Evolutionary conservation across 2,888 invertebrate species (phyloP).

Genomic region (Reticulitermes lucifugus): DNA sequence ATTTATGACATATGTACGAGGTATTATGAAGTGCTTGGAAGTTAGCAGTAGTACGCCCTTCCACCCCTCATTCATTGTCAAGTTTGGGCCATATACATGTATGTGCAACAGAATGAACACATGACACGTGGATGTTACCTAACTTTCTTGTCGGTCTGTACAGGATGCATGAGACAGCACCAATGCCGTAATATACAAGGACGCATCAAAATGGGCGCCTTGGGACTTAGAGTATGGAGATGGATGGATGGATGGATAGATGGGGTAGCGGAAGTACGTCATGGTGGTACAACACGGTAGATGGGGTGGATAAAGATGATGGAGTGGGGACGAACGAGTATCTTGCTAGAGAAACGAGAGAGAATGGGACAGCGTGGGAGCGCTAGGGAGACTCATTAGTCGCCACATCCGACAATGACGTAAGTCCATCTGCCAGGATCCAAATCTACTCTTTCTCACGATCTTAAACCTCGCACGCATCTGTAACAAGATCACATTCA

Average conservation of each 20-base stretch:
- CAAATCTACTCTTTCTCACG: too few relatives aligned
- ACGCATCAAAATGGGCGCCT: conserved; percentile 29
- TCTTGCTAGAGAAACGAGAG: neutral
- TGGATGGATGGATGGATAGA: conserved; percentile 24
- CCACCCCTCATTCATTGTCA: too few relatives aligned
- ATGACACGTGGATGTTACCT: neutral
- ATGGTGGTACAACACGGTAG: conserved; percentile 10
- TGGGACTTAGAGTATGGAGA: conserved; percentile 10
- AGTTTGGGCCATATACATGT: too few relatives aligned
- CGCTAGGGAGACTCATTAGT: neutral
- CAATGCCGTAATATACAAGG: conserved; percentile 23
- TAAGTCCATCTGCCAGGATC: too few relatives aligned
- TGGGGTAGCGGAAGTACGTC: conserved; percentile 21
- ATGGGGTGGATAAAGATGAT: conserved; percentile 23
- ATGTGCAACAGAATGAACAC: too few relatives aligned
- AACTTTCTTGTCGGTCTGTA: neutral
- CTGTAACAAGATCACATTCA: too few relatives aligned
- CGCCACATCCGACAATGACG: neutral
- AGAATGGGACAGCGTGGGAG: neutral
- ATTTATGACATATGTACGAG: too few relatives aligned
- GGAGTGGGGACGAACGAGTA: conserved; percentile 13
- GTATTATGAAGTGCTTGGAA: too few relatives aligned
- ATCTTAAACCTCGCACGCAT: too few relatives aligned
- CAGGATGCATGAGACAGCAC: conserved; percentile 11
- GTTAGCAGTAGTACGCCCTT: too few relatives aligned